Evolutionary conservation across 1,140 invertebrate species (phyloP), one percentile per base, ranked within the genome.

Genomic region (Dreissena polymorpha): DNA sequence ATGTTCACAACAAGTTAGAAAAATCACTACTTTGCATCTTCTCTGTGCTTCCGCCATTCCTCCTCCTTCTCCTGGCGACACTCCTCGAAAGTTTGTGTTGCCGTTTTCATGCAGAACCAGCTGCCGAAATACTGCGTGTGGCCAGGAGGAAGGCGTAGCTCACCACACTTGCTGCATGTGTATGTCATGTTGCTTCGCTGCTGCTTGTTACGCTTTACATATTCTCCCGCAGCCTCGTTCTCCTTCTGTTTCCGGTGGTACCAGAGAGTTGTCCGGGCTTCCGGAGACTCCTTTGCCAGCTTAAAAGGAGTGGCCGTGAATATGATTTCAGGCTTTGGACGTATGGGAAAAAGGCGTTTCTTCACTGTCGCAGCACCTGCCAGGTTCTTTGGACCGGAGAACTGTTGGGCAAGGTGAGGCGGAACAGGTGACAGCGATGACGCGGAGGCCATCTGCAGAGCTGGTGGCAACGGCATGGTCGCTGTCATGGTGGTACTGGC

Each of bases 121-220:
- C n/a, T n/a, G n/a, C n/a, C n/a, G n/a, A n/a, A n/a, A n/a, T n/a
- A n/a, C n/a, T n/a, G n/a, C n/a, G n/a, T n/a, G n/a, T n/a, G n/a
- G n/a, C n/a, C n/a, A n/a, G n/a, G n/a, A n/a, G n/a, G n/a, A n/a
- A n/a, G n/a, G n/a, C n/a, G n/a, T n/a, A n/a, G n/a, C n/a, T 67
- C 64, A 23, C 64, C 64, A 23, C 25, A 67, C 64, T 67, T 67
- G 64, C 64, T 12, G 64, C 64, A 67, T 12, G 16, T 67, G 64
- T 67, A 67, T 23, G 64, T 55, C 53, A 12, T 10, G 10, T 67
- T 12, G 16, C 12, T 12, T 23, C 16, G 10, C 64, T n/a, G 64
- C 16, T 23, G 10, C 12, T 10, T 67, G 64, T 25, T 13, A 10
- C 23, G 12, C 25, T 16, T 16, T 23, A 67, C 25, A 10, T 67